phyloP scores from a whole-genome alignment of 2,888 invertebrate species.

The Hypomecis punctinalis region DNA sequence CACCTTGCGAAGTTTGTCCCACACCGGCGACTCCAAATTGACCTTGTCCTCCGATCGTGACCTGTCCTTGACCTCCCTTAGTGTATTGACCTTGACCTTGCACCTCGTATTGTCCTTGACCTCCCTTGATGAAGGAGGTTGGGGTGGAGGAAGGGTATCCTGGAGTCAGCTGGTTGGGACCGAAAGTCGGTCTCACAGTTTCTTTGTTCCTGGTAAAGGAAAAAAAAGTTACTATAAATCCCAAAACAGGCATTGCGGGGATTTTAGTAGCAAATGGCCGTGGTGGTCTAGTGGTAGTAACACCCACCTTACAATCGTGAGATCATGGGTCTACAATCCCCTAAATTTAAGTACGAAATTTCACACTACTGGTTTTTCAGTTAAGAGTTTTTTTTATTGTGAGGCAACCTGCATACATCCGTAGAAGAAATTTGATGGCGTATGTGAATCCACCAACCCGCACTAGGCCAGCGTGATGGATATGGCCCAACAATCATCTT shows the following conservation, averaged over 20 bases:
- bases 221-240: not conserved
- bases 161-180: slow-evolving; percentile 63
- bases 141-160: slow-evolving; percentile 55
- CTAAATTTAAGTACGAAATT: too few relatives aligned
- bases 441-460: too few relatives aligned
- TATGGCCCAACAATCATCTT: too few relatives aligned
- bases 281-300: too few relatives aligned
- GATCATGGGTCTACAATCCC: too few relatives aligned
- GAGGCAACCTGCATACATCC: too few relatives aligned
- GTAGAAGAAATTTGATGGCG: too few relatives aligned
- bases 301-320: too few relatives aligned
- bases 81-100: slow-evolving; percentile 50
- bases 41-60: slow-evolving; percentile 44
- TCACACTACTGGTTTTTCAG: too few relatives aligned
- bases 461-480: too few relatives aligned
- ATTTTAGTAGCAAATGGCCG: too few relatives aligned
- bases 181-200: slow-evolving; percentile 55
- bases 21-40: slow-evolving; percentile 40
- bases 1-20: slow-evolving; percentile 37
- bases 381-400: too few relatives aligned
- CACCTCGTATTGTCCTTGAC: slow-evolving; percentile 47
- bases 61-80: slow-evolving; percentile 39
- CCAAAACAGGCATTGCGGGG: not conserved
- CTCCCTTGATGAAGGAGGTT: slow-evolving; percentile 47
- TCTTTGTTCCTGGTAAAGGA: slow-evolving; percentile 40